phyloP scores from a whole-genome alignment of 2,113 vertebrate genomes.

The Mormyrus lacerda region DNA sequence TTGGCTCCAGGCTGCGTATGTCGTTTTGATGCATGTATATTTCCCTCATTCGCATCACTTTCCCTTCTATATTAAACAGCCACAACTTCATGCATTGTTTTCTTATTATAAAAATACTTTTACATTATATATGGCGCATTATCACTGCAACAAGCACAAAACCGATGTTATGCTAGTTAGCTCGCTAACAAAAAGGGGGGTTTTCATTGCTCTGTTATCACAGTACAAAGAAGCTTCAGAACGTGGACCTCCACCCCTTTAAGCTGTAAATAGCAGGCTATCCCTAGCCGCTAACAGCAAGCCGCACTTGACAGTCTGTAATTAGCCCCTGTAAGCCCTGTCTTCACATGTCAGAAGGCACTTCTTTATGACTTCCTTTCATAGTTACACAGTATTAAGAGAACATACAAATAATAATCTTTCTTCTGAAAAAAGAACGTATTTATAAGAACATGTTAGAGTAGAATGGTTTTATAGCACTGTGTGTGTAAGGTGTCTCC shows the following conservation, averaged over 20 bases:
- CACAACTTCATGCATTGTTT: not conserved
- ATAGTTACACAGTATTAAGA: not conserved
- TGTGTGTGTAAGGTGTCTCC: not conserved
- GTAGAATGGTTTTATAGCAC: not conserved
- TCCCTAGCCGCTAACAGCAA: not conserved
- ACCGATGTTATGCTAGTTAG: not conserved
- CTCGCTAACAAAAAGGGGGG: not conserved
- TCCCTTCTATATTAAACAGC: not conserved
- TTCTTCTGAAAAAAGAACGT: not conserved
- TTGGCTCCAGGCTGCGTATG: not conserved
- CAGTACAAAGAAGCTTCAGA: not conserved
- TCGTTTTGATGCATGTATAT: not conserved
- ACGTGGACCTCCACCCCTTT: not conserved
- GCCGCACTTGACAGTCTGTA: slow-evolving; percentile 11
- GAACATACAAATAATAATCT: not conserved
- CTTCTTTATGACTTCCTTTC: not conserved
- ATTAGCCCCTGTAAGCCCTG: slow-evolving; percentile 1
- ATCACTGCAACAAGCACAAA: not conserved
- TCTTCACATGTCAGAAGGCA: slow-evolving; percentile 9
- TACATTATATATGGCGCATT: not conserved
- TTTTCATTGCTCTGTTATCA: not conserved
- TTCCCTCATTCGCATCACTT: not conserved
- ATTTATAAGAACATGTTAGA: not conserved
- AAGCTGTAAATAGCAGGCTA: slow-evolving; percentile 7
- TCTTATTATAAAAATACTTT: not conserved